A percentile compares a stretch with the other conserved stretches of the same genome.
Conservation (phyloP, 2,113 vertebrate species). For the Columbina picui region DNA sequence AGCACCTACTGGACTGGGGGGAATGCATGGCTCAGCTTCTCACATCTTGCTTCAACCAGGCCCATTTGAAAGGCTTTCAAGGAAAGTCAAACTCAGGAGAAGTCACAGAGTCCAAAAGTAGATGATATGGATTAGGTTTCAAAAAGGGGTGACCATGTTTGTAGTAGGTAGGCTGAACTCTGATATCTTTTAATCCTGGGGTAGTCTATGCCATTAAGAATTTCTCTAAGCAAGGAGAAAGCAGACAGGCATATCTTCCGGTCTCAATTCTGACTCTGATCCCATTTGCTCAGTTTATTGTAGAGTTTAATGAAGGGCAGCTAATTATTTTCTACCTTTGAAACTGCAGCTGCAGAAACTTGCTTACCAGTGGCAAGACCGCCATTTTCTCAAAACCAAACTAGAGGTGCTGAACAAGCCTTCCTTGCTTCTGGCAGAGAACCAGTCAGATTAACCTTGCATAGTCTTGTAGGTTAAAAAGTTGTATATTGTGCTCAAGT, state of each 20-base stretch:
- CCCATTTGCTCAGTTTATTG: neutral
- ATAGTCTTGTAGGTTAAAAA: neutral
- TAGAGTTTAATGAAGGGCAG: neutral
- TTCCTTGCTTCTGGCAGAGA: neutral
- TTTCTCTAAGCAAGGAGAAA: neutral
- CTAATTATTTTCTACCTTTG: neutral
- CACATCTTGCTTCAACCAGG: neutral
- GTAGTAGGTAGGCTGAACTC: fast-evolving
- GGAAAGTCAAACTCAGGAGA: neutral
- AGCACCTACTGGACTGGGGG: neutral
- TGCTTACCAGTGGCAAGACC: neutral
- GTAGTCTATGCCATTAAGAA: neutral
- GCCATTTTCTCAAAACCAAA: neutral
- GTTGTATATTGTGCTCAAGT: neutral
- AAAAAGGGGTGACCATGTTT: neutral
- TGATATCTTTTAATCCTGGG: neutral
- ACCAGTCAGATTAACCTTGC: neutral
- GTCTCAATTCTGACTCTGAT: neutral
- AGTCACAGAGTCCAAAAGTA: neutral
- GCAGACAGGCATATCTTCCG: neutral
- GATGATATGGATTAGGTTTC: neutral
- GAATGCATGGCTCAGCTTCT: neutral
- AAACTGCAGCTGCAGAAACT: neutral
- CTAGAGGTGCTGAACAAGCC: neutral
- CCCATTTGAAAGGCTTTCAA: neutral